Conservation (phyloP, 2,888 invertebrate genomes). For the Leistus spinibarbis region DNA sequence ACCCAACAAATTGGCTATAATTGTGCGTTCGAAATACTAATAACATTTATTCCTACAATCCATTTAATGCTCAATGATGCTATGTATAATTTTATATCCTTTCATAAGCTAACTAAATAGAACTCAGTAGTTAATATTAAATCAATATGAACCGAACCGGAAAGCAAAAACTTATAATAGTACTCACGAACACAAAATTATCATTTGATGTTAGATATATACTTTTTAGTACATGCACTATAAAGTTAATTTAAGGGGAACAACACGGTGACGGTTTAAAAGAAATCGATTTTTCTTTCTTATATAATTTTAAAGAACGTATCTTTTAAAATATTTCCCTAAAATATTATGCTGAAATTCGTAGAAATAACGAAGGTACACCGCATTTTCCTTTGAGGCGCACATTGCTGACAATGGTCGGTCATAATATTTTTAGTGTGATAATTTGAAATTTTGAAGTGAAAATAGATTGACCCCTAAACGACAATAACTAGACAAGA, state of each 20-base stretch:
- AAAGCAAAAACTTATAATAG: neutral
- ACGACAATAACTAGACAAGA: no score
- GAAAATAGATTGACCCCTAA: no score
- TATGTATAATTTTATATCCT: neutral
- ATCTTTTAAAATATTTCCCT: no score
- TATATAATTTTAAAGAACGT: no score
- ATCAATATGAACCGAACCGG: neutral
- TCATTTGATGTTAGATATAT: neutral
- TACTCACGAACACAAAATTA: neutral
- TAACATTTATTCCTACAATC: neutral
- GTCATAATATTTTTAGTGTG: no score
- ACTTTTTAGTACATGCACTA: neutral
- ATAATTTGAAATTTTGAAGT: no score
- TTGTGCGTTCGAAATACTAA: neutral
- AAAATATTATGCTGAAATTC: no score
- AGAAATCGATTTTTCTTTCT: no score
- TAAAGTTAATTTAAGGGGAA: neutral
- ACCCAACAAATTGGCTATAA: neutral
- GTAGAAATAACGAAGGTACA: no score
- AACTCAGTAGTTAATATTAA: neutral
- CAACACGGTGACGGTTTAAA: neutral
- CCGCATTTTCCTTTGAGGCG: no score
- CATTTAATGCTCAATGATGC: neutral
- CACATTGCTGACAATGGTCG: no score
- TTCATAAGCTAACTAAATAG: neutral